Percentiles rank a stretch among this genome's conserved stretches.
Evolutionary conservation across 2,888 invertebrate genomes (phyloP).

Genomic region (Scelioninae gen. 2): DNA sequence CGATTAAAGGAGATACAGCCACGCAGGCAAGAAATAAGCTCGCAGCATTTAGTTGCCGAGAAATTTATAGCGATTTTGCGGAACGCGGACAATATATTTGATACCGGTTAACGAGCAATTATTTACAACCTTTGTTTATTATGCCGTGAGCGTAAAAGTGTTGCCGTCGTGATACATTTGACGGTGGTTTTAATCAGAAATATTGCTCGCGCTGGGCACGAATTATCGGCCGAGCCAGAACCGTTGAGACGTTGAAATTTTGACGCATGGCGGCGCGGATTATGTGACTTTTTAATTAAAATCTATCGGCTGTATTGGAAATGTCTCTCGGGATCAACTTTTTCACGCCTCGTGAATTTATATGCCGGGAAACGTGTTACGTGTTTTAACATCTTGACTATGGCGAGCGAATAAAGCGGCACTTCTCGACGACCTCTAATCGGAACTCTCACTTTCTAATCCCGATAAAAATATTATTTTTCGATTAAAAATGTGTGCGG

Average conservation of each 20-base stretch:
- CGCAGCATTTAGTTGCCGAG: slow-evolving; percentile 36
- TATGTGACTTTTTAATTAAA: too few species aligned
- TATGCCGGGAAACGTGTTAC: not conserved
- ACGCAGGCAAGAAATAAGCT: slow-evolving; percentile 31
- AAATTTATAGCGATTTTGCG: slow-evolving; percentile 53
- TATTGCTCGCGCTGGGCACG: not conserved
- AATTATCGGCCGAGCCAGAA: not conserved
- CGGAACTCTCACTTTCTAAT: slow-evolving; percentile 65
- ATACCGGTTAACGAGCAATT: slow-evolving; percentile 43
- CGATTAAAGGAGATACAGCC: slow-evolving; percentile 50
- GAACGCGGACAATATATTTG: slow-evolving; percentile 48
- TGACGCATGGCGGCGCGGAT: too few species aligned
- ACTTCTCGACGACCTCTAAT: slow-evolving; percentile 64
- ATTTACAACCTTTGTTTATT: slow-evolving; percentile 53
- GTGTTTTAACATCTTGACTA: not conserved
- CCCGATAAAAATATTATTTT: slow-evolving; percentile 63
- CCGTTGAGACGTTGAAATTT: not conserved
- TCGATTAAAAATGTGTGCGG: too few species aligned
- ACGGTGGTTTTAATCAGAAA: slow-evolving; percentile 12
- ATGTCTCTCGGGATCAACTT: too few species aligned
- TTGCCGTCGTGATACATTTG: slow-evolving; percentile 15
- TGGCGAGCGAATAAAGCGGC: not conserved
- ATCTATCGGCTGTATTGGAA: too few species aligned
- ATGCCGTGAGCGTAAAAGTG: slow-evolving; percentile 10
- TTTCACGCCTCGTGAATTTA: too few species aligned